phyloP scores from a whole-genome alignment of 1,140 invertebrate genomes.

The Kradibia gibbosae region DNA sequence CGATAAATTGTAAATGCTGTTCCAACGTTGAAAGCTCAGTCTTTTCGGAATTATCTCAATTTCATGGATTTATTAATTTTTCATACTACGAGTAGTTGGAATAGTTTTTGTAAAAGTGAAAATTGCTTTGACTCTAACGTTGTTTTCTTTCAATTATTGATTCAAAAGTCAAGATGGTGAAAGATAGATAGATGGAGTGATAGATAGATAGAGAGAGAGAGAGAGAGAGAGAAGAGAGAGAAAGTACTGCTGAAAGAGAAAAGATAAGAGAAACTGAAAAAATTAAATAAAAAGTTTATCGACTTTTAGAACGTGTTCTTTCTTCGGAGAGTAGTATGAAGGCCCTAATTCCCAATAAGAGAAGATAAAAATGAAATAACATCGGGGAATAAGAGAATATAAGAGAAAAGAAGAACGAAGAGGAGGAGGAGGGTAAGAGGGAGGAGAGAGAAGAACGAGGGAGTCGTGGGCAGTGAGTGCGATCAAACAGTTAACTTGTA shows the following conservation, averaged over 20 bases:
- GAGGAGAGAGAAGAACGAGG: slow-evolving; percentile 18
- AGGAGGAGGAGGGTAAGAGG: slow-evolving; percentile 21
- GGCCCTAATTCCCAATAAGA: slow-evolving; percentile 25
- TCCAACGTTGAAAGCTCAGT: no score
- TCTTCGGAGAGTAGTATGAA: not conserved
- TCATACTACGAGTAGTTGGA: no score
- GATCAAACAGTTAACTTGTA: slow-evolving; percentile 37
- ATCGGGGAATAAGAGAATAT: not conserved
- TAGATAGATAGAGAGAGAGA: slow-evolving; percentile 5
- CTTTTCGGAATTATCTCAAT: no score
- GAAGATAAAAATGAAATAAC: slow-evolving; percentile 28
- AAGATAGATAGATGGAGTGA: slow-evolving; percentile 12
- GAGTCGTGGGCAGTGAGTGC: slow-evolving; percentile 31
- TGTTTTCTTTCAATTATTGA: no score
- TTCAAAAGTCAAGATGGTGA: no score
- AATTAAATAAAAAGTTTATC: not conserved
- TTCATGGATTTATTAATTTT: no score
- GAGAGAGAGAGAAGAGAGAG: not conserved
- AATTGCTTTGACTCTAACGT: no score
- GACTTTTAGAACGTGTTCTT: slow-evolving; percentile 27
- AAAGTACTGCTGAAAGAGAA: no score
- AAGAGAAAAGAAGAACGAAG: slow-evolving; percentile 4
- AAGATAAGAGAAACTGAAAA: not conserved
- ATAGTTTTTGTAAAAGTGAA: no score
- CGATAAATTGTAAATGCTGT: no score